These are phyloP conservation scores for Asobara japonica DNA, from an alignment of 1,140 invertebrate species.

Conservation along the genomic window DNA sequence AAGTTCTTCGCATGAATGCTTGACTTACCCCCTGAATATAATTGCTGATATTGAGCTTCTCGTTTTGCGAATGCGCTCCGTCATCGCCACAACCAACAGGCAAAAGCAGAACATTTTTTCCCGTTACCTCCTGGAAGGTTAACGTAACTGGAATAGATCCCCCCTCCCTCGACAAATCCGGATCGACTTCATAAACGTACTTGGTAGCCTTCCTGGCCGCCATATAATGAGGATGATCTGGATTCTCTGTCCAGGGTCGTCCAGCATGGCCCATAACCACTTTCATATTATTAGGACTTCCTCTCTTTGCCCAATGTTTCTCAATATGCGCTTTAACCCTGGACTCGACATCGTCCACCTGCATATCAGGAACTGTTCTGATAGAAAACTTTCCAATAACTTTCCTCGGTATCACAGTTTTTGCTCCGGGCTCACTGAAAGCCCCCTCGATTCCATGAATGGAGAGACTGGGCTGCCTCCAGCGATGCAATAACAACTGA, in stretches of 20 bases:
- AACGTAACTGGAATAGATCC: constrained; percentile 96
- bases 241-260: constrained; percentile 91
- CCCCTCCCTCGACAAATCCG: constrained; percentile 94
- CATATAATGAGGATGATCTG: constrained; percentile 89
- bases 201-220: constrained; percentile 89
- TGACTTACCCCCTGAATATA: constrained; percentile 92
- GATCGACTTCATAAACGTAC: constrained; percentile 90
- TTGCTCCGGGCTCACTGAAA: constrained; percentile 89
- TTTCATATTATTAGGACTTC: constrained; percentile 88
- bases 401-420: constrained; percentile 95
- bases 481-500: constrained; percentile 86
- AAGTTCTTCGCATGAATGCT: too few relatives aligned
- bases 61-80: constrained; percentile 98
- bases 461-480: constrained; percentile 90
- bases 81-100: constrained; percentile 94
- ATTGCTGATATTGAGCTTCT: constrained; percentile 92
- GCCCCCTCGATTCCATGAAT: constrained; percentile 95
- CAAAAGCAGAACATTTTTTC: constrained; percentile 91
- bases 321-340: constrained; percentile 81
- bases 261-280: constrained; percentile 83
- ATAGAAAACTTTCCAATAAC: constrained; percentile 97
- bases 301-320: constrained; percentile 73
- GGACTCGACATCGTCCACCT: constrained; percentile 79
- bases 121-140: constrained; percentile 88
- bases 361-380: constrained; percentile 92